A percentile compares a stretch with the other conserved stretches of the same genome.
Evolutionary conservation across 2,113 vertebrate genomes (phyloP).

Genomic region (Riparia riparia): DNA sequence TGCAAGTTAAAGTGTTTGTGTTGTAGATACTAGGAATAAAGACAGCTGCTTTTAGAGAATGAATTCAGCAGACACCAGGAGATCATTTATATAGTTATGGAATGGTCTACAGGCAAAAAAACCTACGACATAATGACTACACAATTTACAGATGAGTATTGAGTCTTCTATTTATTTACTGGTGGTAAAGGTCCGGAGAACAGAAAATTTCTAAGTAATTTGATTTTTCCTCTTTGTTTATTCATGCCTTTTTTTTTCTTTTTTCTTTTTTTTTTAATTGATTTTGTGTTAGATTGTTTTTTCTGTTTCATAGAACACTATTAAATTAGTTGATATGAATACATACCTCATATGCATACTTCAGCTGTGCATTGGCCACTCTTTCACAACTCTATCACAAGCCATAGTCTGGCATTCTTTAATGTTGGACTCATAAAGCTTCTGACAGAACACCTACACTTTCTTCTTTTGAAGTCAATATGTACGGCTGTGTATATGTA

Average conservation of each 20-base stretch:
- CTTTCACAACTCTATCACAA: not conserved
- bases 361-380: not conserved
- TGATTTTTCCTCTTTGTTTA: not conserved
- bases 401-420: not conserved
- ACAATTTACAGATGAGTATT: not conserved
- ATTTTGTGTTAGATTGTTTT: not conserved
- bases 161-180: not conserved
- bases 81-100: not conserved
- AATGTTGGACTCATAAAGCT: not conserved
- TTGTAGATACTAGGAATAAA: not conserved
- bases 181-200: not conserved
- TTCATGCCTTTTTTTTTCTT: fast-evolving
- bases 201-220: not conserved
- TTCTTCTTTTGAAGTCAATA: not conserved
- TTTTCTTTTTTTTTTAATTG: fast-evolving
- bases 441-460: not conserved
- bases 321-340: not conserved
- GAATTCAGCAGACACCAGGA: not conserved
- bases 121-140: not conserved
- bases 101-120: not conserved
- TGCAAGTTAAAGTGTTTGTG: not conserved
- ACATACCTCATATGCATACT: not conserved
- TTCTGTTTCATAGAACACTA: not conserved
- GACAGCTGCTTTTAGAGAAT: not conserved
- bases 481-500: not conserved